Percentiles rank a stretch among this genome's conserved stretches.
Conservation (phyloP, 1,140 invertebrate genomes). For the Euwallacea similis region DNA sequence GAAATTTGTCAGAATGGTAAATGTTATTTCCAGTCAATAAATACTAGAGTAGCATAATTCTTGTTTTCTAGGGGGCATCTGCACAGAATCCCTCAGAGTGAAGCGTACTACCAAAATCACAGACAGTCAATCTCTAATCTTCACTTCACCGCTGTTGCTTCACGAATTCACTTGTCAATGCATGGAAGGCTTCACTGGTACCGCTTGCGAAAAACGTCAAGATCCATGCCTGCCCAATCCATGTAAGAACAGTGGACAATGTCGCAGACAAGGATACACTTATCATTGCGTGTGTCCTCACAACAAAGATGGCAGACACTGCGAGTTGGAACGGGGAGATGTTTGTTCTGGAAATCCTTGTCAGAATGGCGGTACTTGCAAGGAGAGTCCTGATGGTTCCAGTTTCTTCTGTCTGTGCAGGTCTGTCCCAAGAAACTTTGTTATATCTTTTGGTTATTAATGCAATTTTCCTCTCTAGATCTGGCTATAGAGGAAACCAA, state of each 20-base stretch:
- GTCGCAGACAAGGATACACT: constrained; percentile 76
- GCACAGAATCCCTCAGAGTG: constrained; percentile 72
- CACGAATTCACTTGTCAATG: constrained; percentile 82
- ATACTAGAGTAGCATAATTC: not conserved
- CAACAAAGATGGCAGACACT: constrained; percentile 77
- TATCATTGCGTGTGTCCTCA: constrained; percentile 81
- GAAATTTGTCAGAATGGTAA: constrained; percentile 69
- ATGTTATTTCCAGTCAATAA: not conserved
- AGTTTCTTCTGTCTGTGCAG: constrained; percentile 89
- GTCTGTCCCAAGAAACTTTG: not conserved
- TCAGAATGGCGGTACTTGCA: constrained; percentile 85
- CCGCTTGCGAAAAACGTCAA: constrained; percentile 78
- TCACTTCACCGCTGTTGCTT: constrained; percentile 76
- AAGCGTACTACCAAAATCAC: constrained; percentile 69
- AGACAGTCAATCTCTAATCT: constrained; percentile 75
- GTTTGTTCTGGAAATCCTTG: constrained; percentile 83
- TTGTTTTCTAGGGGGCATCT: constrained; percentile 60
- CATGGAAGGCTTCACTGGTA: constrained; percentile 74
- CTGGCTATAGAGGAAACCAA: constrained; percentile 84
- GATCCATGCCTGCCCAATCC: constrained; percentile 92
- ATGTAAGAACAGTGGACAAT: constrained; percentile 79
- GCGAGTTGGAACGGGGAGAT: constrained; percentile 80
- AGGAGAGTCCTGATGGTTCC: constrained; percentile 80
- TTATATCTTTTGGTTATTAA: not conserved
- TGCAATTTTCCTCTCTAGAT: constrained; percentile 43